Base-by-base conservation (phyloP, 2,113 vertebrate genomes). In the Nycticebus coucang region DNA sequence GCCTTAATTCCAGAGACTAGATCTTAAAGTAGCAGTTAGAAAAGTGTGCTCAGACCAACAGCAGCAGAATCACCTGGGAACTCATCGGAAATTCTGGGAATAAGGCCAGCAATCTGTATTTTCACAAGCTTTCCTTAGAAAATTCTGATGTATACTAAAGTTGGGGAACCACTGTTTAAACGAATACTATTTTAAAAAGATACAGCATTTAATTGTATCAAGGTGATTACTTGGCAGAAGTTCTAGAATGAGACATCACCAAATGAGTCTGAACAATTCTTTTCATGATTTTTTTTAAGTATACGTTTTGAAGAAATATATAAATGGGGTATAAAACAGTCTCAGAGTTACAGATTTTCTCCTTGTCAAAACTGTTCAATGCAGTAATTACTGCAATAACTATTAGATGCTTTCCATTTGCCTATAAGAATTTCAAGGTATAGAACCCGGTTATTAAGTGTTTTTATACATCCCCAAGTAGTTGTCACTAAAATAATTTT, bases 281-380 rank as follows among this genome's bases (percentile, higher is more conserved):
- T 75, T 87, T 33, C 17, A 22, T 94, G 53, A 68, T 55, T 92
- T 85, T 45, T 81, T 94, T 95, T 95, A 95, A 94, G 26, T 78
- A 77, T 30, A 30, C 24, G 21, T 91, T 92, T 95, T 90, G 60
- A 95, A 95, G 59, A 85, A 80, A 59, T 69, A 45, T 62, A 0
- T 87, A 35, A 87, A 86, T 7, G 91, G 60, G 22, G 17, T 86
- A 60, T 55, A 59, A 88, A 78, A 50, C 24, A 77, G 50, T 69
- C 85, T 95, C 59, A 77, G 50, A 74, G 41, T 91, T 77, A 71
- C 0, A 93, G 66, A 69, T 84, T 83, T 87, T 87, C 6, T 74
- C 89, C 33, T 41, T 84, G 50, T 66, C 41, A 79, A 45, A 74
- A 37, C 30, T 95, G 1, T 53, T 62, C 13, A 55, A 17, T 94